Evolutionary conservation across 2,888 invertebrate species (phyloP).

Genomic region (Leptopterna dolabrata): DNA sequence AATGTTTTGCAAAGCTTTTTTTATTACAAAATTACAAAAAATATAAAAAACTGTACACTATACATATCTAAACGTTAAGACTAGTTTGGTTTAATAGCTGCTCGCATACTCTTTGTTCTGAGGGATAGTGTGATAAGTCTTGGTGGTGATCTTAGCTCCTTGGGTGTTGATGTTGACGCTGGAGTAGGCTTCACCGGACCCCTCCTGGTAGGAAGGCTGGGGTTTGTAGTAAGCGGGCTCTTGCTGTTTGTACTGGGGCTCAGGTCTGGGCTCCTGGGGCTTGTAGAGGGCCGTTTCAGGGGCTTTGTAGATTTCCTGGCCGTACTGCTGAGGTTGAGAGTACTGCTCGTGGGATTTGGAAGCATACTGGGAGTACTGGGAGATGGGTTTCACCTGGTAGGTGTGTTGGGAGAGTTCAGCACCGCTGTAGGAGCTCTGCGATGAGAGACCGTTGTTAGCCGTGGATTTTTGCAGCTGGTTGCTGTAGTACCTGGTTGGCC

Average conservation of each 20-base stretch:
- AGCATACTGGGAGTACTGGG: neutral
- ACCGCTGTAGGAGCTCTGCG: neutral
- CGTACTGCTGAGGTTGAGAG: conserved; percentile 4
- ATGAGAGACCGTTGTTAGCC: neutral
- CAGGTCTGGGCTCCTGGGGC: conserved; percentile 6
- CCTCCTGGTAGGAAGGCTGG: conserved; percentile 22
- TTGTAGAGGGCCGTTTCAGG: neutral
- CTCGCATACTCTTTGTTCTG: conserved; percentile 49
- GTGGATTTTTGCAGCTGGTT: neutral
- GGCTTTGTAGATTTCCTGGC: neutral
- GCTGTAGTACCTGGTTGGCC: conserved; percentile 1
- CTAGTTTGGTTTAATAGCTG: neutral
- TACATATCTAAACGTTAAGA: neutral
- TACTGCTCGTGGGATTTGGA: conserved; percentile 14
- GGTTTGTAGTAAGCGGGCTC: neutral
- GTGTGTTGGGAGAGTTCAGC: neutral
- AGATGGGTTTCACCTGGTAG: conserved; percentile 20
- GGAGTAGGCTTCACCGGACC: conserved; percentile 52
- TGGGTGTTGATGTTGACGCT: conserved; percentile 56
- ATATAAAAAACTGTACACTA: conserved; percentile 27
- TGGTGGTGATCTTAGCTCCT: conserved; percentile 54
- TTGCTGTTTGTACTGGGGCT: neutral
- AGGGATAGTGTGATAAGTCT: conserved; percentile 54
- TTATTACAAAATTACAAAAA: conserved; percentile 45
- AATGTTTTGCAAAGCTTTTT: conserved; percentile 8